Evolutionary conservation across 2,797 vertebrate genomes (phyloP), one percentile per base, ranked within the genome.

Genomic region (Prionace glauca): DNA sequence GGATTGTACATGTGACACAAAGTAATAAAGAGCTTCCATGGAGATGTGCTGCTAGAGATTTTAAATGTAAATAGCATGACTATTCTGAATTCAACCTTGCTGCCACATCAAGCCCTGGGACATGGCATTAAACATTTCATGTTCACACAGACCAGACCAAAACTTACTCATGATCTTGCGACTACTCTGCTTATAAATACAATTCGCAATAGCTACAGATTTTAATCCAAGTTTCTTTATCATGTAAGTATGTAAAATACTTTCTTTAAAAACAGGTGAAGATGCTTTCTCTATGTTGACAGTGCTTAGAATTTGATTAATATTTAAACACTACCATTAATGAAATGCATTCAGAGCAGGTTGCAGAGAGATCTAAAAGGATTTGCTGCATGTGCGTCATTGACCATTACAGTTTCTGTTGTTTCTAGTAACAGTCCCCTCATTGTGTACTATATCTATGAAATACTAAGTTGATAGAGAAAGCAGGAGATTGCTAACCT

Each of bases 241-340:
- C 60, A 91, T 62, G 24, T 29, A 26, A 50, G 26, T 90, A 32
- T 60, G 7, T 60, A 91, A 62, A 62, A 56, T 29, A 62, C 56
- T 41, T 60, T 91, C 60, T 3, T n/a, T 45, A 84, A 84, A 77
- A 84, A 14, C n/a, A 4, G 36, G 41, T 84, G 18, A n/a, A 50
- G 45, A 45, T 84, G 41, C 81, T 62, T 45, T 71, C 91, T 45
- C 1, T 45, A 71, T 74, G 67, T 50, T 72, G 72, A 72, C 41
- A 45, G 29, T 36, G 41, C 22, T 71, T 71, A 24, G 26, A 29
- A 45, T 94, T 26, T 94, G 69, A 72, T 72, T 94, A 94, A 74
- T 94, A 72, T 72, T 94, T 94, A 94, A 94, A 24, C 69, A 94
- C 11, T 71, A 24, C 18, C 67, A 24, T 71, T 94, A 94, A 94